A percentile compares a stretch with the other conserved stretches of the same genome.
Evolutionary conservation across 1,140 invertebrate genomes (phyloP).

Genomic region (Pteromalus puparum): DNA sequence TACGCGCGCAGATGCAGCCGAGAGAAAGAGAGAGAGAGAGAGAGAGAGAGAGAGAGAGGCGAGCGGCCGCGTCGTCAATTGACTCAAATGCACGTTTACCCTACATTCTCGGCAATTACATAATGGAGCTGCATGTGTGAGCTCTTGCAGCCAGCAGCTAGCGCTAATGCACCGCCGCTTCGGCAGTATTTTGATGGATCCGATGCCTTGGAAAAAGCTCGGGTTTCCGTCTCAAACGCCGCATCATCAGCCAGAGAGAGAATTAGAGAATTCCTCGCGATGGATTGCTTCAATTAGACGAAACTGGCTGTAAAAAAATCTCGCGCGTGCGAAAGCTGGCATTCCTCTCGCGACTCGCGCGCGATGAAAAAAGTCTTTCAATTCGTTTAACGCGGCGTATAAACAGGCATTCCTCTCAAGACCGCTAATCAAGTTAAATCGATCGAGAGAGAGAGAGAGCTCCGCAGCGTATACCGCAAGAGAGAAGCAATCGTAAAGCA

Average conservation of each 20-base stretch:
- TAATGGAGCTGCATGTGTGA: constrained; percentile 61
- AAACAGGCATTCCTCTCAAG: background rate
- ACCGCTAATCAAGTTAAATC: background rate
- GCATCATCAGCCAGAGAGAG: too few species aligned
- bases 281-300: background rate
- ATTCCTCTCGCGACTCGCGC: background rate
- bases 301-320: background rate
- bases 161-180: background rate
- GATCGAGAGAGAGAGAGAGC: background rate
- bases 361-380: background rate
- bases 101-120: constrained; percentile 71
- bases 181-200: background rate
- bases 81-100: constrained; percentile 74
- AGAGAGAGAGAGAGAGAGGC: constrained; percentile 41
- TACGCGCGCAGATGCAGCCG: constrained; percentile 41
- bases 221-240: too few species aligned
- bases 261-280: too few species aligned
- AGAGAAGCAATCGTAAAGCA: background rate
- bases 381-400: background rate
- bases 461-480: too few species aligned
- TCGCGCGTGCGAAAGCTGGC: too few species aligned
- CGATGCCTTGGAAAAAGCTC: background rate
- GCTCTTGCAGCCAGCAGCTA: background rate
- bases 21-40: constrained; percentile 31
- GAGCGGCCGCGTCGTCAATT: constrained; percentile 62